phyloP scores from a whole-genome alignment of 2,888 invertebrate species.

The Synanthedon tipuliformis region DNA sequence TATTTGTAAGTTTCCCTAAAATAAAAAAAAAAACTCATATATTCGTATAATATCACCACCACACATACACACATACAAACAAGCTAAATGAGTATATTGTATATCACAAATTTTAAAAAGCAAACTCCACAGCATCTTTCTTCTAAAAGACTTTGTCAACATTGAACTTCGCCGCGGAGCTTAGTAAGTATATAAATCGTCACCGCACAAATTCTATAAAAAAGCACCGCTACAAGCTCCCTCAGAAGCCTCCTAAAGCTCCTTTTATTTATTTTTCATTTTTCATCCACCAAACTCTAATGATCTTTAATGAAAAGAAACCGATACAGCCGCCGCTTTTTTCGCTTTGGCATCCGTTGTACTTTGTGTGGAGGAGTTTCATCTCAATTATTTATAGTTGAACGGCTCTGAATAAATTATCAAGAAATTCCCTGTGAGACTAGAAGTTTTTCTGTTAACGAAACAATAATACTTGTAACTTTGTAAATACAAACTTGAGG shows the following conservation, averaged over 20 bases:
- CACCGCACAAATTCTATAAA: conserved; percentile 13
- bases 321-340: conserved; percentile 39
- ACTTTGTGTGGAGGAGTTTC: conserved; percentile 25
- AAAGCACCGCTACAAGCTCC: conserved; percentile 16
- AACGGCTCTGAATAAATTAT: conserved; percentile 24
- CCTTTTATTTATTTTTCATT: conserved; percentile 49
- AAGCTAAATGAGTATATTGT: no score
- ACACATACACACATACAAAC: no score
- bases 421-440: background rate
- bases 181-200: conserved; percentile 5
- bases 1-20: no score
- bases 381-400: conserved; percentile 39
- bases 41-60: no score
- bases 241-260: conserved; percentile 27
- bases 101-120: no score
- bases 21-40: no score
- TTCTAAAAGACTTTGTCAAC: background rate
- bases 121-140: no score
- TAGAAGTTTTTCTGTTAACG: background rate
- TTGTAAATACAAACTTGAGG: background rate
- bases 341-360: conserved; percentile 13
- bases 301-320: conserved; percentile 61
- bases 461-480: background rate
- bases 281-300: conserved; percentile 54
- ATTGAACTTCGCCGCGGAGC: background rate